Conservation (phyloP, 2,888 invertebrate species). For the Dilophus febrilis region DNA sequence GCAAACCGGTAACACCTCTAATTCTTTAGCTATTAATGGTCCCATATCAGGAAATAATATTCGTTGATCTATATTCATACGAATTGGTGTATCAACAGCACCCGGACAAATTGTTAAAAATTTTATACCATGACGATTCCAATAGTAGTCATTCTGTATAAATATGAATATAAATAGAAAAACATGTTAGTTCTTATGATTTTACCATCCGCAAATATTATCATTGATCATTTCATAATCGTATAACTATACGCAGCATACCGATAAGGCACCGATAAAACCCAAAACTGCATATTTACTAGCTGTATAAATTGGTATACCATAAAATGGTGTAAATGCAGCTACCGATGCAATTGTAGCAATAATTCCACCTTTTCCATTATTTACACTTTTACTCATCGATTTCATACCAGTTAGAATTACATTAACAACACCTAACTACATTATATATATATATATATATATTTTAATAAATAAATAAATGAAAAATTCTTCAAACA, state of each 20-base stretch:
- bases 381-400: slow-evolving; percentile 23
- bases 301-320: slow-evolving; percentile 29
- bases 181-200: too few relatives aligned
- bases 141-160: slow-evolving; percentile 1
- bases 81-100: background rate
- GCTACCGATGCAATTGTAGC: slow-evolving; percentile 30
- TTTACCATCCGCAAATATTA: too few relatives aligned
- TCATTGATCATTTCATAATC: too few relatives aligned
- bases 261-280: slow-evolving; percentile 29
- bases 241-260: slow-evolving; percentile 11
- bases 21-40: too few relatives aligned
- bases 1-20: too few relatives aligned
- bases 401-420: slow-evolving; percentile 28
- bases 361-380: slow-evolving; percentile 30
- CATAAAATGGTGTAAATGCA: slow-evolving; percentile 24
- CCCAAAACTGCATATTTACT: slow-evolving; percentile 31
- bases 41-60: too few relatives aligned
- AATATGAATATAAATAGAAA: too few relatives aligned
- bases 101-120: slow-evolving; percentile 1
- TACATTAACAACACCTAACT: slow-evolving; percentile 31
- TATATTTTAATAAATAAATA: too few relatives aligned
- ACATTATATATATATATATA: too few relatives aligned
- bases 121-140: slow-evolving; percentile 8
- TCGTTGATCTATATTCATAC: background rate
- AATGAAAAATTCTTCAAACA: too few relatives aligned